These are phyloP conservation scores for Brachyopa scutellaris DNA, from an alignment of 2,888 invertebrate species.

Conservation along the genomic window DNA sequence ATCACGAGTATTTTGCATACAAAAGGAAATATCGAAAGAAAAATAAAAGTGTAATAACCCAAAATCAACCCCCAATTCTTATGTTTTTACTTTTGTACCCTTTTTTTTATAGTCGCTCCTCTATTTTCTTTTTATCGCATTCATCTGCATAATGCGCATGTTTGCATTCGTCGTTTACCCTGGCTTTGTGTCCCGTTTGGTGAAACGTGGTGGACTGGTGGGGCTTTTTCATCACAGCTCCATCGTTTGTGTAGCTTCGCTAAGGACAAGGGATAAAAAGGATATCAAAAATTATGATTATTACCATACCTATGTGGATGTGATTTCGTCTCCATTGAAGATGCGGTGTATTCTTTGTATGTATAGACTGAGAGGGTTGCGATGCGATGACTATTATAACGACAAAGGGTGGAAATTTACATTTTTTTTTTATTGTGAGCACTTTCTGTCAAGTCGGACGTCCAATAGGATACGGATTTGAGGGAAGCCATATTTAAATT, in stretches of 20 bases:
- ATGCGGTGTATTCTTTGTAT: not conserved
- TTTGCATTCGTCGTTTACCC: slow-evolving; percentile 16
- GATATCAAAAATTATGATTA: slow-evolving; percentile 44
- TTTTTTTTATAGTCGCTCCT: slow-evolving; percentile 5
- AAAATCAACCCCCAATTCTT: slow-evolving; percentile 13
- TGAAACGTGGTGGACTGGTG: not conserved
- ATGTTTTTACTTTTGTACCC: not conserved
- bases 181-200: not conserved
- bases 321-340: slow-evolving; percentile 22
- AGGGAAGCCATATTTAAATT: slow-evolving; percentile 21
- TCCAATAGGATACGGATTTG: slow-evolving; percentile 11
- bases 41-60: slow-evolving; percentile 2
- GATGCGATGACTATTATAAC: no score
- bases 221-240: no score
- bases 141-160: slow-evolving; percentile 48
- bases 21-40: not conserved
- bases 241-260: not conserved
- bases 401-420: slow-evolving; percentile 11
- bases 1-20: not conserved
- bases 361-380: not conserved
- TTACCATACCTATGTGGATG: slow-evolving; percentile 25
- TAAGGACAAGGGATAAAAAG: slow-evolving; percentile 15
- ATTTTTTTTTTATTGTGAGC: slow-evolving; percentile 3
- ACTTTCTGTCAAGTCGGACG: no score
- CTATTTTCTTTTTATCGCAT: slow-evolving; percentile 13